Evolutionary conservation across 1,140 invertebrate genomes (phyloP).

Genomic region (Arion vulgaris): DNA sequence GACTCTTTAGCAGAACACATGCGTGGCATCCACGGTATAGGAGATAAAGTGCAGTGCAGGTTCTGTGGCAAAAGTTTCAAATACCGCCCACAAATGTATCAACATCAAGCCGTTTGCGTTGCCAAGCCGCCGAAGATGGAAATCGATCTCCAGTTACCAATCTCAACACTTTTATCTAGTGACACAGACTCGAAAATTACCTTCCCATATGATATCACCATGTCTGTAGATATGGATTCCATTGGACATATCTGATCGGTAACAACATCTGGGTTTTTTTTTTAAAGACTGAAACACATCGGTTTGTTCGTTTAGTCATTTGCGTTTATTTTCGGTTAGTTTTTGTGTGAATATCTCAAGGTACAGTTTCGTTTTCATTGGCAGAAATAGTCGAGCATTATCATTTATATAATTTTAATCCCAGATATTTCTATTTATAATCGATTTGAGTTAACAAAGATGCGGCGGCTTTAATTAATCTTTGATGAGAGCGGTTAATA

Average conservation of each 20-base stretch:
- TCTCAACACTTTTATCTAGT: background rate
- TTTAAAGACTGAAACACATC: too few relatives aligned
- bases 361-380: too few relatives aligned
- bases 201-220: conserved; percentile 14
- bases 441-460: too few relatives aligned
- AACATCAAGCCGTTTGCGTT: conserved; percentile 31
- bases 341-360: too few relatives aligned
- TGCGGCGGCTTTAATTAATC: too few relatives aligned
- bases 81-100: conserved; percentile 43
- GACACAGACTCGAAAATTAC: conserved; percentile 15
- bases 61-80: conserved; percentile 46
- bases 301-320: too few relatives aligned
- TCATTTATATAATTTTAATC: too few relatives aligned
- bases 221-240: conserved; percentile 3
- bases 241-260: background rate
- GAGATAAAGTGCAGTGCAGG: conserved; percentile 39
- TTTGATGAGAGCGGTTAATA: too few relatives aligned
- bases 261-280: too few relatives aligned
- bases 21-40: conserved; percentile 46
- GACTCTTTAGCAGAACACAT: conserved; percentile 41
- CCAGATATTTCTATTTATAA: too few relatives aligned
- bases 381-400: too few relatives aligned
- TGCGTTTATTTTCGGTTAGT: too few relatives aligned
- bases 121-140: conserved; percentile 3
- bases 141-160: background rate